Evolutionary conservation across 2,888 invertebrate genomes (phyloP).

Genomic region (Sycophila texana): DNA sequence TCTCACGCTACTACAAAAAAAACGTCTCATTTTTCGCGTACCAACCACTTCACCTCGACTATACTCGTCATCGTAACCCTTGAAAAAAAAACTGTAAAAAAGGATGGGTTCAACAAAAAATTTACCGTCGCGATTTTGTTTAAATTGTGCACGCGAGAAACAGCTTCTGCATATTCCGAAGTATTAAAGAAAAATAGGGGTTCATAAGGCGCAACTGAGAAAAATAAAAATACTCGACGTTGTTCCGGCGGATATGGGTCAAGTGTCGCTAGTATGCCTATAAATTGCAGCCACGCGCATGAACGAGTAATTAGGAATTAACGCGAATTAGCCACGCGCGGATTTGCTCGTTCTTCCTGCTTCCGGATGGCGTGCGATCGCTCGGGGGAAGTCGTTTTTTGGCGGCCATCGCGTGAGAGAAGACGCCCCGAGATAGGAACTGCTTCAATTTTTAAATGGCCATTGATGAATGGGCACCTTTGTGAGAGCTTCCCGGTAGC

Average conservation of each 20-base stretch:
- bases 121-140: neutral
- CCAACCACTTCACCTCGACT: slow-evolving; percentile 33
- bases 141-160: neutral
- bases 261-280: slow-evolving; percentile 30
- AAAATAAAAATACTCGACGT: slow-evolving; percentile 17
- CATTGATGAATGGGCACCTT: slow-evolving; percentile 32
- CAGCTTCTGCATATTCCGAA: slow-evolving; percentile 13
- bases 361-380: neutral
- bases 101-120: neutral
- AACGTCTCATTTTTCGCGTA: neutral
- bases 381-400: neutral
- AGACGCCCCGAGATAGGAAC: neutral
- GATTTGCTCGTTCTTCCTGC: neutral
- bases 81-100: neutral
- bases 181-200: slow-evolving; percentile 19
- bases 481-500: slow-evolving; percentile 21
- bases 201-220: neutral
- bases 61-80: slow-evolving; percentile 29
- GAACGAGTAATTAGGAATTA: slow-evolving; percentile 51
- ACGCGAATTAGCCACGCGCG: slow-evolving; percentile 22
- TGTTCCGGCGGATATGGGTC: slow-evolving; percentile 17
- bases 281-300: slow-evolving; percentile 43
- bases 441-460: slow-evolving; percentile 9
- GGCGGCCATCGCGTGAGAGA: neutral
- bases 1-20: neutral